Base-by-base conservation (phyloP, 2,888 invertebrate genomes). In the Rosalia funebris region DNA sequence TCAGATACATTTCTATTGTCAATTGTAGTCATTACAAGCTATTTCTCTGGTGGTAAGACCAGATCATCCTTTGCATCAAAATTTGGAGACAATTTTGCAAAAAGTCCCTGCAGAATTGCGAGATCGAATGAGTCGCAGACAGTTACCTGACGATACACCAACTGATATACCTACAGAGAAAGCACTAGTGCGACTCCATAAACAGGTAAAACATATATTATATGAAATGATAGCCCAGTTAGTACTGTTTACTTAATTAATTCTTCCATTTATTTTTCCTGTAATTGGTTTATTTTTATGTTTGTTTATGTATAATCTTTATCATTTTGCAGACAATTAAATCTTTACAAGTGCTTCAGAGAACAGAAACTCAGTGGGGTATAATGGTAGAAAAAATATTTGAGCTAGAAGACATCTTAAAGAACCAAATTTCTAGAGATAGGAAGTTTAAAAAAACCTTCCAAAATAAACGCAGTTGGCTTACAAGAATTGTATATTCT, bases 361-460 rank as follows among this genome's bases (percentile, higher is more conserved):
- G 97, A 63, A 96, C 96, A 1, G 95, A 96, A 80, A 95, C 96
- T 0, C 94, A 98, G 77, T 99, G 96, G 96, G 89, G 89, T 65
- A 86, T 93, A 66, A 88, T 96, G 79, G 88, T 97, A 56, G 88
- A 91, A 70, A 87, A 89, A 60, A 90, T 91, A 53, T 87, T 91
- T 73, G 88, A 91, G 72, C 84, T 97, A 67, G 98, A 98, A 81
- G 98, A 98, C 79, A 88, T 94, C 10, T 87, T 92, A 2, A 85
- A 89, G 65, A 97, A 97, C 83, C 86, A 88, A 80, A 83, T 82
- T 57, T 87, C 85, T 63, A 83, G 85, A 56, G 87, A 88, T 68
- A 79, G 79, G 64, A 81, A 83, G 63, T 89, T 87, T 72, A 87
- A 92, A 77, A 86, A 89, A 59, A 89, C 91, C 4, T 93, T 93